Evolutionary conservation across 2,888 invertebrate species (phyloP), one percentile per base, ranked within the genome.

Genomic region (Brachynemurus nebulosus): DNA sequence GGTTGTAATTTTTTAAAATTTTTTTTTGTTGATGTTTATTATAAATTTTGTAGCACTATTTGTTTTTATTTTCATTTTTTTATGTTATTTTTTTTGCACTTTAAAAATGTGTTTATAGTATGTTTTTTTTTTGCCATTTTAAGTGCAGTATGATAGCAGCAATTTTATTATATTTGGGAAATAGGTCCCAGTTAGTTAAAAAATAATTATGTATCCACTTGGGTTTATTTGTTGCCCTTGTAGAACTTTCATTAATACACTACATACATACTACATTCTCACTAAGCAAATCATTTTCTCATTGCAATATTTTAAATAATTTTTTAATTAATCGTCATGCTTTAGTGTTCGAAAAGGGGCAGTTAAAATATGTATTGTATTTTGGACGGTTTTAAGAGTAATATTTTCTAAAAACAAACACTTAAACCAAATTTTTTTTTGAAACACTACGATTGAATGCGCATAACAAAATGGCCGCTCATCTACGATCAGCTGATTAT

Each of bases 1-100:
- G n/a, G 30, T 30, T 30, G n/a, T 30, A 14, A 12, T 30, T 30
- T 30, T 6, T 6, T 30, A 30, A 27, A 5, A 12, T 12, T 30
- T 12, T 30, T 30, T 30, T 30, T 30, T n/a, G n/a, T 30, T 30
- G 5, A 12, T 30, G 6, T 6, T 12, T 9, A 11, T 30, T n/a
- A 30, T 30, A 11, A 30, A 30, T 30, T 30, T 30, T 30, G 30
- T 30, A 12, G 30, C 30, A 30, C 30, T 30, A 30, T 30, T 30
- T 30, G 30, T 27, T 27, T 27, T 27, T 27, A 3, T 27, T 27
- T 27, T 27, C 2, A n/a, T 30, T 2, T 30, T 30, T 5, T 30
- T 30, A 12, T 30, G n/a, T 4, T 2, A 30, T 30, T 30, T 30
- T 14, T 30, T 6, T 30, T 30, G n/a, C 14, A 30, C 4, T n/a